These are phyloP conservation scores for Lethenteron reissneri DNA, from an alignment of 2,113 vertebrate genomes.

Conservation along the genomic window DNA sequence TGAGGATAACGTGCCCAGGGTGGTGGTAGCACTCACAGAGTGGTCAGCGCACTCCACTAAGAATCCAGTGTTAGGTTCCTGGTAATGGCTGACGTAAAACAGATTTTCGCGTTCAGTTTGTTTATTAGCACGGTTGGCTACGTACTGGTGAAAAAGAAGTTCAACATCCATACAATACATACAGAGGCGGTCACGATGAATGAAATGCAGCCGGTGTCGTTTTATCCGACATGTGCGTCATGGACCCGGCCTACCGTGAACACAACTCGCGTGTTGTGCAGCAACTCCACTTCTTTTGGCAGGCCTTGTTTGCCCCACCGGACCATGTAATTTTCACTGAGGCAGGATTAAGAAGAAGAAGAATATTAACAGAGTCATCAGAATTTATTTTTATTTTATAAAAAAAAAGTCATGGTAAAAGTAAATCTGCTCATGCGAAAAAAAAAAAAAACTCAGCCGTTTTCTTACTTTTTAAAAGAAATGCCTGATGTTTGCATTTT, in stretches of 20 bases:
- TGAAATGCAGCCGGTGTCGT: no score
- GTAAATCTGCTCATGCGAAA: background rate
- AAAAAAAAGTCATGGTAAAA: background rate
- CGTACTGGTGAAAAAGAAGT: no score
- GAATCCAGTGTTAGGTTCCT: no score
- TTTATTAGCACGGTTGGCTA: no score
- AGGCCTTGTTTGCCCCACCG: conserved; percentile 85
- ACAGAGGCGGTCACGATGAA: no score
- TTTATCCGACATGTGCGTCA: no score
- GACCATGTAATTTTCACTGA: conserved; percentile 72
- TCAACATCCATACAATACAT: no score
- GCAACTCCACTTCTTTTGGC: conserved; percentile 92
- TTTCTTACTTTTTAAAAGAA: background rate
- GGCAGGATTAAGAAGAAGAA: conserved; percentile 8
- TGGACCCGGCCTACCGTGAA: conserved; percentile 45
- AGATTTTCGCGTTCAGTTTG: no score
- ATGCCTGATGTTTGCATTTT: background rate
- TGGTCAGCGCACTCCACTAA: no score
- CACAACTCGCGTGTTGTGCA: conserved; percentile 76
- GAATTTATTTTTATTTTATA: background rate
- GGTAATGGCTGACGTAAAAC: no score
- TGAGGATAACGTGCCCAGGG: no score
- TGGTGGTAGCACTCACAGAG: no score
- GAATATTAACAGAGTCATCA: background rate
- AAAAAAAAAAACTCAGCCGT: background rate